Base-by-base conservation (phyloP, 2,888 invertebrate species). In the Macrophya annulata region DNA sequence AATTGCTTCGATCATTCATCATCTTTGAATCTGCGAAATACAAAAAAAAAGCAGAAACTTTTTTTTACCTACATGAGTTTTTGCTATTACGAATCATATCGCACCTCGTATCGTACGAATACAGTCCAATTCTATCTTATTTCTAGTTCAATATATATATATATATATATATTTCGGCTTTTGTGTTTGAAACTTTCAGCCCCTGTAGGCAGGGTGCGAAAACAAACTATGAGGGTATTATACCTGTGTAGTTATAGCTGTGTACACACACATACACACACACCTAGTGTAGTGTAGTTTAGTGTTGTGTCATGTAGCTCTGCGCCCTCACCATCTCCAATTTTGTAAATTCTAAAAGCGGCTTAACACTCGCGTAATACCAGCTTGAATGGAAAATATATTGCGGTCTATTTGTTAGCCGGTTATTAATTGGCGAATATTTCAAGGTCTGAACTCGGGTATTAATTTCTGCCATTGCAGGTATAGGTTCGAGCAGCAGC, bases 351-450 rank as follows among this genome's bases (percentile, higher is more conserved):
- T 81, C 40, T 77, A 45, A 68, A 65, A 83, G 6, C 45, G 45
- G 83, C n/a, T 65, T 68, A 83, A 45, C 83, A 43, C 79, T 25
- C 59, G 59, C 62, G 51, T 81, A 62, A 51, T 62, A 59, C 62
- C 25, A 40, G 62, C 31, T 81, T 59, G 21, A 81, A 81, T 81
- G 81, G 77, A 77, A 83, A 59, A 83, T 83, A 83, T 83, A 83
- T 83, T 71, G 83, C 68, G 83, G 68, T 83, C 68, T 45, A 83
- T 83, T 81, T 83, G 83, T 83, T 65, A 45, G 45, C 68, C 68
- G 83, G 51, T 68, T 83, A 83, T 83, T 83, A 83, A 83, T 83
- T 83, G 83, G 83, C 68, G 43, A 83, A 83, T 83, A 83, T 83
- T 83, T 83, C 68, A 83, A 83, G 71, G 68, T 71, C 45, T 37